A percentile compares a stretch with the other conserved stretches of the same genome.
phyloP scores from a whole-genome alignment of 2,888 invertebrate genomes.

The Andrena fulva region DNA sequence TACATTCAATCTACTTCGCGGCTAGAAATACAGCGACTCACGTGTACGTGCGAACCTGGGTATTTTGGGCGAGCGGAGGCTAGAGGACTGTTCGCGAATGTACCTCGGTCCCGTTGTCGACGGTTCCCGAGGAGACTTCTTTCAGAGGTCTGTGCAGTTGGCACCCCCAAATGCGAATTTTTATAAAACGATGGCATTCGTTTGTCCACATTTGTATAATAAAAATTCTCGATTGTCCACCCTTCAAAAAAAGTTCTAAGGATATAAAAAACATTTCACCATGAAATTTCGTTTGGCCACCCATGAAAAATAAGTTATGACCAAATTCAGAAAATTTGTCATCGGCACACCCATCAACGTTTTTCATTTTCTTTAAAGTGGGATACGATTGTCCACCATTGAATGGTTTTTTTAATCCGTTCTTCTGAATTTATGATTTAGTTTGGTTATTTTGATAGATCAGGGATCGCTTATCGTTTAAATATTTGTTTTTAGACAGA shows the following conservation, averaged over 20 bases:
- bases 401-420: no score
- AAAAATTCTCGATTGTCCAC: no score
- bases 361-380: no score
- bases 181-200: background rate
- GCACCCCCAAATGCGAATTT: background rate
- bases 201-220: no score
- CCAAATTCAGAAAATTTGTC: no score
- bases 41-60: conserved; percentile 36
- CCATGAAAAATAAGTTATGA: no score
- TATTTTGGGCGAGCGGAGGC: conserved; percentile 66
- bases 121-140: background rate
- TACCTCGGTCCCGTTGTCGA: conserved; percentile 17
- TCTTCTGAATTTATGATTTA: no score
- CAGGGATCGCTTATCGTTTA: background rate
- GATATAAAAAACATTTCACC: no score
- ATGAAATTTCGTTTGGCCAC: no score
- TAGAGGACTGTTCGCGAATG: conserved; percentile 25
- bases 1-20: conserved; percentile 52
- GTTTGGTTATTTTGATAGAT: background rate
- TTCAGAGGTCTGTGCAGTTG: background rate
- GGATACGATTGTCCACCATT: no score
- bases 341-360: no score
- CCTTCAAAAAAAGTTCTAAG: no score
- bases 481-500: background rate
- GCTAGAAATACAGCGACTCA: conserved; percentile 62